Evolutionary conservation across 2,113 vertebrate genomes (phyloP).

Genomic region (Corythornis vintsioides): DNA sequence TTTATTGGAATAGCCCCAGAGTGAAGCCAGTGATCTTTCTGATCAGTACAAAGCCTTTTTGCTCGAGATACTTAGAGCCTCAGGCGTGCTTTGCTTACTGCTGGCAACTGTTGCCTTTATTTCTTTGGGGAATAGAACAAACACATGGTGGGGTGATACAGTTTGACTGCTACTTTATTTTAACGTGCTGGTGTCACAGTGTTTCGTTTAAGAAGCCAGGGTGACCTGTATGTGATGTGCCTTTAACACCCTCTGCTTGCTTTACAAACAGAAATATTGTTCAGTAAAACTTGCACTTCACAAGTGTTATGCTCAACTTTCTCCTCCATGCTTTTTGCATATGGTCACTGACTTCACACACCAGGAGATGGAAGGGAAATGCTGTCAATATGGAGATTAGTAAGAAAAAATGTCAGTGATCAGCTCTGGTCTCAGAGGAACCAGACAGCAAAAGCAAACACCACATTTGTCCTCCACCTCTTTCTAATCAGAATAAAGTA

Average conservation of each 20-base stretch:
- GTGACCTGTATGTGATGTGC: no score
- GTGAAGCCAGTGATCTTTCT: background rate
- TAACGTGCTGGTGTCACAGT: background rate
- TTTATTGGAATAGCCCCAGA: background rate
- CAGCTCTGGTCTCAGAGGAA: background rate
- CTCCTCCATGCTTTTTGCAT: background rate
- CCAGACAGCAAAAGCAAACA: background rate
- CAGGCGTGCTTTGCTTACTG: background rate
- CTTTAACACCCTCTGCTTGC: background rate
- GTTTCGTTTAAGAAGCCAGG: background rate
- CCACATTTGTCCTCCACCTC: background rate
- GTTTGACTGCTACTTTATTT: background rate
- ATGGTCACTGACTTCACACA: background rate
- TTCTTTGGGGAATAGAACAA: background rate
- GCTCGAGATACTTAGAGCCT: background rate
- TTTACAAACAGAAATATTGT: background rate
- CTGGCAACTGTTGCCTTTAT: no score
- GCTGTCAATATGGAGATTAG: background rate
- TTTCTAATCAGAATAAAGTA: background rate
- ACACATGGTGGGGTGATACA: background rate
- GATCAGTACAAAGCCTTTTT: fast-evolving
- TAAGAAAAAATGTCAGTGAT: background rate
- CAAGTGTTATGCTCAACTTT: background rate
- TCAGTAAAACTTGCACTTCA: background rate
- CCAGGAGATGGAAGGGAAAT: background rate